Base-by-base conservation (phyloP, 2,888 invertebrate genomes). In the Melipona bicolor region DNA sequence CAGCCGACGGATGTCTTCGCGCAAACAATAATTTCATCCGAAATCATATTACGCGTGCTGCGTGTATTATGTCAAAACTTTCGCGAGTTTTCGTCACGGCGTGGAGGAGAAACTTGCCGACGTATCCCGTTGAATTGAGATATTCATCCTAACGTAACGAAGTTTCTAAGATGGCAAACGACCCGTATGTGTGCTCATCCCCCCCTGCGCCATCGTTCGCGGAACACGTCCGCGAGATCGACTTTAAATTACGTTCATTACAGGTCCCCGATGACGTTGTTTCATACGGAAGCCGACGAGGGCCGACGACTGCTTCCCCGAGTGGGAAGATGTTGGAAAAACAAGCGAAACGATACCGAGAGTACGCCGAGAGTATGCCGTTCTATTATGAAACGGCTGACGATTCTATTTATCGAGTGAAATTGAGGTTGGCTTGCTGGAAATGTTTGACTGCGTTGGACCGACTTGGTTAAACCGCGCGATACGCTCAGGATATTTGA, bases 171-270 rank as follows among this genome's bases (percentile, higher is more conserved):
- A 84, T 50, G 64, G 65, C 71, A 72, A 84, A 81, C 81, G 82
- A 77, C 62, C 65, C 61, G 74, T 61, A 43, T 43, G 62, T 67
- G 62, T 74, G 71, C 64, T 36, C 73, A 9, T 17, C 27, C 49
- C 27, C 27, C 21, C 54, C 11, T n/a, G 11, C 49, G 11, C 50
- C 36, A 27, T 65, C 27, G 5, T 15, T 50, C 36, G 36, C 49
- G 75, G 32, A 50, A 59, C 56, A 62, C 54, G 64, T 61, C 71
- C 81, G 68, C 73, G 65, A 59, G 75, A 84, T 83, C 83, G 79
- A 83, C 79, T 83, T 84, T 82, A 84, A 84, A 82, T 82, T 84
- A 84, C 77, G 70, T 74, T 84, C 78, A 78, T 84, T 82, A 82
- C 70, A 76, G 50, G 62, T 69, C 54, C 32, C 32, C 27, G 27